Conservation (phyloP, 2,888 invertebrate genomes). For the Augiades crinisus region DNA sequence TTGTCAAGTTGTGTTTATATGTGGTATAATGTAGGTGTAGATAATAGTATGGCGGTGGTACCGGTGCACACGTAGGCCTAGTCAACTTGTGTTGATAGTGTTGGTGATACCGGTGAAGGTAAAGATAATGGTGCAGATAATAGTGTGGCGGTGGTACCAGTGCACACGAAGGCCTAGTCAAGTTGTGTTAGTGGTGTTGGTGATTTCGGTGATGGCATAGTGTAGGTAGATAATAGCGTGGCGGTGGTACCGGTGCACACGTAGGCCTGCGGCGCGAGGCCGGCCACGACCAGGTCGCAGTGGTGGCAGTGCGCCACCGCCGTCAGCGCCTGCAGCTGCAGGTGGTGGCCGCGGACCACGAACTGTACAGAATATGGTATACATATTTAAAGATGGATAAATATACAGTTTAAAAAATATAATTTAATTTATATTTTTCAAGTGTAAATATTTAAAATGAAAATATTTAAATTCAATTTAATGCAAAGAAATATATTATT, state of each 20-base stretch:
- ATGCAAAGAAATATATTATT: too few species aligned
- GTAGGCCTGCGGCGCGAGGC: conserved; percentile 98
- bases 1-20: too few species aligned
- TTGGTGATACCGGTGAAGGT: too few species aligned
- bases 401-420: too few species aligned
- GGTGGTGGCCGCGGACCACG: conserved; percentile 93
- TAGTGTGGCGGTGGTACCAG: too few species aligned
- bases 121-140: too few species aligned
- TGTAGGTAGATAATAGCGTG: not conserved
- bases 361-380: conserved; percentile 69
- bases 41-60: conserved; percentile 25
- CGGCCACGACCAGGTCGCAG: conserved; percentile 95
- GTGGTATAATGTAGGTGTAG: not conserved
- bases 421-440: too few species aligned
- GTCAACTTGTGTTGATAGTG: too few species aligned
- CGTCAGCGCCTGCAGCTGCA: conserved; percentile 93
- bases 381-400: too few species aligned
- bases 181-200: not conserved
- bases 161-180: too few species aligned
- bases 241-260: conserved; percentile 88
- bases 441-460: too few species aligned
- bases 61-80: conserved; percentile 98
- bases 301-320: conserved; percentile 96
- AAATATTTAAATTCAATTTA: too few species aligned
- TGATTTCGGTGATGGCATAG: not conserved